phyloP scores from a whole-genome alignment of 2,888 invertebrate genomes.

The Noctua pronuba region DNA sequence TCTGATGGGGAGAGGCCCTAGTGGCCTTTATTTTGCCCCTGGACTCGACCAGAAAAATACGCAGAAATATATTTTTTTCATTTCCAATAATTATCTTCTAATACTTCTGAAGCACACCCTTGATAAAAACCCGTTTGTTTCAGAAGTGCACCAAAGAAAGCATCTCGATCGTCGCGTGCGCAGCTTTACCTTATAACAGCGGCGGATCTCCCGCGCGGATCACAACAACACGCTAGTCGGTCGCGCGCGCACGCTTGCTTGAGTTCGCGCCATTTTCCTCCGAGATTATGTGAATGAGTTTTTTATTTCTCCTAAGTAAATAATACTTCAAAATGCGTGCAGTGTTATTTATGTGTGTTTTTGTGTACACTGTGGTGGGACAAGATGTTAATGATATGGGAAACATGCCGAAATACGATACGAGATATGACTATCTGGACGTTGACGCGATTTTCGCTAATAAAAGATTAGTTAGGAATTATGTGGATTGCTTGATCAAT shows the following conservation, averaged over 20 bases:
- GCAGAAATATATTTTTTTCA: not conserved
- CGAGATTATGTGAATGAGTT: conserved; percentile 44
- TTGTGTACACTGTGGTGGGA: conserved; percentile 75
- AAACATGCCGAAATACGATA: conserved; percentile 86
- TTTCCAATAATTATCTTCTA: not conserved
- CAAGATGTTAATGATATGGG: conserved; percentile 81
- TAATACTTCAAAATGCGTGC: conserved; percentile 77
- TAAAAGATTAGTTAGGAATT: conserved; percentile 92
- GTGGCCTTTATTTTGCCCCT: not conserved
- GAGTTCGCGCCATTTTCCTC: conserved; percentile 63
- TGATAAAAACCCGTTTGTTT: conserved; percentile 57
- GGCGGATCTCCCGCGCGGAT: conserved; percentile 64
- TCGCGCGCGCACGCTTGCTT: conserved; percentile 74
- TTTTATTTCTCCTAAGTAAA: conserved; percentile 13
- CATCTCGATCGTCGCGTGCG: conserved; percentile 52
- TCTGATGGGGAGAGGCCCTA: not conserved
- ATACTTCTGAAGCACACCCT: conserved; percentile 37
- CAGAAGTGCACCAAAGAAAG: conserved; percentile 69
- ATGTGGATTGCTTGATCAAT: conserved; percentile 93
- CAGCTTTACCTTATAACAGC: conserved; percentile 65
- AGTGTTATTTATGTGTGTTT: conserved; percentile 79
- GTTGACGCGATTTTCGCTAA: conserved; percentile 92
- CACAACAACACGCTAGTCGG: conserved; percentile 72
- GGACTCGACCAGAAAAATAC: not conserved
- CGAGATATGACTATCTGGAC: conserved; percentile 93